Percentiles rank a stretch among this genome's conserved stretches.
Evolutionary conservation across 2,797 vertebrate genomes (phyloP).

Genomic region (Epinephelus malabaricus): DNA sequence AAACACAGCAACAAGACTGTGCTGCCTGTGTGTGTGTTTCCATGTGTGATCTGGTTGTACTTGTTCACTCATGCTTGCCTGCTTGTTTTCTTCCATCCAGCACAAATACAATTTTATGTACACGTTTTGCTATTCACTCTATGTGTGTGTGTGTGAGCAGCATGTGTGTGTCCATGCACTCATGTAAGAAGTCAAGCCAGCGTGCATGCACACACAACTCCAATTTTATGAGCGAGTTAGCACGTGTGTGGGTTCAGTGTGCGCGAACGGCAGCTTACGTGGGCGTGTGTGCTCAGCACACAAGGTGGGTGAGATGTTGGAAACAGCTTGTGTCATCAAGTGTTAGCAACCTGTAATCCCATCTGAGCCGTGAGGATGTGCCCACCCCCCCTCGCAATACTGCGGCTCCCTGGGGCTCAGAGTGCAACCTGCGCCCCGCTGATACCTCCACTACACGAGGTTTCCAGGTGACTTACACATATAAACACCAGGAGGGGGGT

Average conservation of each 20-base stretch:
- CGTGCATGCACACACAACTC: slow-evolving; percentile 31
- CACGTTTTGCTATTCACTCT: neutral
- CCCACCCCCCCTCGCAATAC: neutral
- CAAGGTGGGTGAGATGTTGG: slow-evolving; percentile 72
- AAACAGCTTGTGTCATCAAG: slow-evolving; percentile 81
- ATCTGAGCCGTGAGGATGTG: slow-evolving; percentile 74
- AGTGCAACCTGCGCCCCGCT: slow-evolving; percentile 73
- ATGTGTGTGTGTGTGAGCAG: neutral
- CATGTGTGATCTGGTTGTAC: slow-evolving; percentile 1
- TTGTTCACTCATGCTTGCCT: slow-evolving; percentile 43
- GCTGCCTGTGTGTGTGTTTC: slow-evolving; percentile 5
- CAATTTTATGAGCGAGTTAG: slow-evolving; percentile 46
- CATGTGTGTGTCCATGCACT: slow-evolving; percentile 7
- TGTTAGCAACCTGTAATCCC: slow-evolving; percentile 84
- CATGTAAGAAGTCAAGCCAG: slow-evolving; percentile 16
- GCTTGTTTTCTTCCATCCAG: slow-evolving; percentile 48
- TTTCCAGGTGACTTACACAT: slow-evolving; percentile 81
- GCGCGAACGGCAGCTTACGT: slow-evolving; percentile 11
- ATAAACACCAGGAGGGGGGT: slow-evolving; percentile 57
- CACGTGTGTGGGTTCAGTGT: slow-evolving; percentile 20
- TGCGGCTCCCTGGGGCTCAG: slow-evolving; percentile 61
- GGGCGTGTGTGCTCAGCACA: slow-evolving; percentile 42
- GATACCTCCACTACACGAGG: slow-evolving; percentile 64
- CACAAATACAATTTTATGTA: slow-evolving; percentile 42
- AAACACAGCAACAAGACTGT: slow-evolving; percentile 39